Percentiles rank a stretch among this genome's conserved stretches.
Conservation (phyloP, 2,888 invertebrate genomes). For the Eilema sororculum region DNA sequence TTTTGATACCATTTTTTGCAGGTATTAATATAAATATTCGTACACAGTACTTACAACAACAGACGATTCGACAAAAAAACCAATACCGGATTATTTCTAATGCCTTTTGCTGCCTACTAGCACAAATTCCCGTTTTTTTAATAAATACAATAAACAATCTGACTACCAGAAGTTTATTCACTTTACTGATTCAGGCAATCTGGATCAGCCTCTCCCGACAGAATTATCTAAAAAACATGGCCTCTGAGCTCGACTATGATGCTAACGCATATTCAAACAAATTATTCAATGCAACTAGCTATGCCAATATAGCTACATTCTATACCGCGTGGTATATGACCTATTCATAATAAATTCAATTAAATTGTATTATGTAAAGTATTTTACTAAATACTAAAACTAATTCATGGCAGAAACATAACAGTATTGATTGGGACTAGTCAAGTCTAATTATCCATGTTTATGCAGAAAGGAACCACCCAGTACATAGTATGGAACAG, state of each 20-base stretch:
- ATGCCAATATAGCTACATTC: not conserved
- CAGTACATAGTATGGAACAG: too few species aligned
- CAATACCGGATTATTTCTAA: too few species aligned
- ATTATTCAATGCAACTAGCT: not conserved
- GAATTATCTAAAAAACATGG: not conserved
- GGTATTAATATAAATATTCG: not conserved
- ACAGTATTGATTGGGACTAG: constrained; percentile 13
- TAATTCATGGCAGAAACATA: not conserved
- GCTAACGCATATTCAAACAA: not conserved
- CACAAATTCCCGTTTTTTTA: not conserved
- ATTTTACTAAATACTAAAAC: not conserved
- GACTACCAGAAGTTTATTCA: not conserved
- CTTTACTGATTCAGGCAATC: not conserved
- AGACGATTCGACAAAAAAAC: not conserved
- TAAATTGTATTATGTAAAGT: not conserved
- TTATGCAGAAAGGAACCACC: too few species aligned
- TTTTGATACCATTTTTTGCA: not conserved
- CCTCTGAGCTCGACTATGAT: not conserved
- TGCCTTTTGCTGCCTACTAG: not conserved
- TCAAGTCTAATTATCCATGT: not conserved
- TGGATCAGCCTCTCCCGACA: not conserved
- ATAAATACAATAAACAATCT: not conserved
- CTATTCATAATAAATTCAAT: not conserved
- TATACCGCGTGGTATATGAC: not conserved
- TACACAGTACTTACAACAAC: too few species aligned